Conservation (phyloP, 2,797 vertebrate genomes). For the Cirrhinus mrigala region DNA sequence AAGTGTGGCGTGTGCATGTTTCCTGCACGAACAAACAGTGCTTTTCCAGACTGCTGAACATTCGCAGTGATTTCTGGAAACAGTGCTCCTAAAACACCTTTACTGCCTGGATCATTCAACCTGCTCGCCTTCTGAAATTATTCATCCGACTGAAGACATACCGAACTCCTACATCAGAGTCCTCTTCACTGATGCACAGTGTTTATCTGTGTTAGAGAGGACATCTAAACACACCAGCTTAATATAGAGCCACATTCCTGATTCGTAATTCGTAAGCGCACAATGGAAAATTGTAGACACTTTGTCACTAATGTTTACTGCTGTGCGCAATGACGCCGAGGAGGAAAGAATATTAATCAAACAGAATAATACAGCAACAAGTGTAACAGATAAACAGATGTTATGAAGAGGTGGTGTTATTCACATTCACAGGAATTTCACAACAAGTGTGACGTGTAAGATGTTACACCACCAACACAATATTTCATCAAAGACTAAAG, state of each 20-base stretch:
- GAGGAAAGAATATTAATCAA: background rate
- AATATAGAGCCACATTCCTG: background rate
- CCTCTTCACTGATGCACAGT: background rate
- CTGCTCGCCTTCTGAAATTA: background rate
- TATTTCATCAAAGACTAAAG: background rate
- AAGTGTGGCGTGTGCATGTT: slow-evolving; percentile 44
- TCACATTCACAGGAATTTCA: background rate
- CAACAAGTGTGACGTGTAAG: background rate
- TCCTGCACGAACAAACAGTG: slow-evolving; percentile 63
- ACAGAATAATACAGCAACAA: background rate
- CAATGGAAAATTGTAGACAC: background rate
- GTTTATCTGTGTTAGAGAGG: slow-evolving; percentile 17
- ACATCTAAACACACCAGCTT: background rate
- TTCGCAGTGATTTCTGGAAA: slow-evolving; percentile 31
- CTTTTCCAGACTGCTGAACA: slow-evolving; percentile 66
- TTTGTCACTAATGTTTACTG: background rate
- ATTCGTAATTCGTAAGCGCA: background rate
- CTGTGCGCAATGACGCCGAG: background rate
- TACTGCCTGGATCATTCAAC: slow-evolving; percentile 36
- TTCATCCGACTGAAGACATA: background rate
- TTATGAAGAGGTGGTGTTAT: background rate
- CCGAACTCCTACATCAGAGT: slow-evolving; percentile 27
- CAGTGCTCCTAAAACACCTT: background rate
- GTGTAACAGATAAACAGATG: background rate
- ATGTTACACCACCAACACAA: background rate